Evolutionary conservation across 1,140 invertebrate species (phyloP), one percentile per base, ranked within the genome.

Genomic region (Apis mellifera): DNA sequence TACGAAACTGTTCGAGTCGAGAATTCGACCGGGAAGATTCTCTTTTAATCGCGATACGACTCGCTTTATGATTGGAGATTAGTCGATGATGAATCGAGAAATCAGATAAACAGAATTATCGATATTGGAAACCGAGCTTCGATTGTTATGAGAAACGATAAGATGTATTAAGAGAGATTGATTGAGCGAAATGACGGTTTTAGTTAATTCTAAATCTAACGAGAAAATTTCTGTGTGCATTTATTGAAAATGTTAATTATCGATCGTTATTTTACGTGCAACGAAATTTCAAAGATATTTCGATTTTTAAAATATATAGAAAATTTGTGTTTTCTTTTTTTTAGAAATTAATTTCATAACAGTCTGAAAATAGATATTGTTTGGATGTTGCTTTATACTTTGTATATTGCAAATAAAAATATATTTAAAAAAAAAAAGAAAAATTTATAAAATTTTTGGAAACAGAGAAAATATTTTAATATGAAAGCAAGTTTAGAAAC

Each of bases 341-440:
- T 54, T 26, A 21, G 1, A 54, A 71, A 71, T 50, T 71, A 71
- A 71, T 71, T 71, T 71, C n/a, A 23, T 23, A 23, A 71, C 69
- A 54, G 50, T 54, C 69, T 26, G 50, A 26, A 71, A 71, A 71
- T 71, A 71, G 50, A 71, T 71, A 11, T n/a, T 17, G 69, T 50
- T 71, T 12, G 8, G 32, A 52, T 15, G 8, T 50, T 50, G 23
- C 0, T 42, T 42, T 42, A 42, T 42, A 23, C 48, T n/a, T 32
- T 8, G 15, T 26, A 15, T 19, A n/a, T n/a, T n/a, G 9, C 9
- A 48, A 4, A 19, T 5, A 21, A n/a, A 11, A 4, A 19, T 2
- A 21, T 21, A 0, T 42, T 12, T 48, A 65, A 19, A 64, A 15
- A 17, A 17, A 11, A 12, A 48, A 9, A 7, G 9, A 5, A 19